A percentile compares a stretch with the other conserved stretches of the same genome.
Conservation (phyloP, 64 coral and sea anemone genomes). For the Astreopora myriophthalma region DNA sequence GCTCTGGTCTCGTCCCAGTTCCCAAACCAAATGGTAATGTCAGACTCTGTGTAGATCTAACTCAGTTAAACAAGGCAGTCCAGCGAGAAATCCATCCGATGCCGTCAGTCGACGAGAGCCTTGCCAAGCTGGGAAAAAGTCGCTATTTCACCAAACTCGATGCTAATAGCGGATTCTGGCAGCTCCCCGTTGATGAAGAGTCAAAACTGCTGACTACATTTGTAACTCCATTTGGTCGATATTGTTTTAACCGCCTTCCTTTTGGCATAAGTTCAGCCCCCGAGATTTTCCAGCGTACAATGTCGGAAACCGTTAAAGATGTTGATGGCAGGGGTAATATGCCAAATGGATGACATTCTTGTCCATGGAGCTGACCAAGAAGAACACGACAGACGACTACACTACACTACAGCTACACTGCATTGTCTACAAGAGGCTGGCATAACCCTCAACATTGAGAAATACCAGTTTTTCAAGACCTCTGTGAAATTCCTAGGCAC, state of each 20-base stretch:
- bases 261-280: background rate
- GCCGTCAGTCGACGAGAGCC: conserved; percentile 21
- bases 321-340: conserved; percentile 11
- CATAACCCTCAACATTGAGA: conserved; percentile 43
- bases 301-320: background rate
- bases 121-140: conserved; percentile 19
- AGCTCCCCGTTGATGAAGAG: background rate
- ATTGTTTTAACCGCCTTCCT: background rate
- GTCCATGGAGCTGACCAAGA: background rate
- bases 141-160: too few relatives aligned
- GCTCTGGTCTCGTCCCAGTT: conserved; percentile 33
- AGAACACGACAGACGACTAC: conserved; percentile 12
- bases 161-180: too few relatives aligned
- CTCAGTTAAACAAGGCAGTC: conserved; percentile 28
- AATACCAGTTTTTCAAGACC: conserved; percentile 52
- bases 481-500: conserved; percentile 62
- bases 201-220: background rate
- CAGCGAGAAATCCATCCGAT: conserved; percentile 30
- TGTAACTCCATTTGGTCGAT: background rate
- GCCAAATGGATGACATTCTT: conserved; percentile 45
- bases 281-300: conserved; percentile 33
- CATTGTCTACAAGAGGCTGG: conserved; percentile 1
- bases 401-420: background rate
- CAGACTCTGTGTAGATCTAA: conserved; percentile 28
- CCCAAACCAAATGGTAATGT: conserved; percentile 41